Base-by-base conservation (phyloP, 1,140 invertebrate species). In the Drosophila navojoa region DNA sequence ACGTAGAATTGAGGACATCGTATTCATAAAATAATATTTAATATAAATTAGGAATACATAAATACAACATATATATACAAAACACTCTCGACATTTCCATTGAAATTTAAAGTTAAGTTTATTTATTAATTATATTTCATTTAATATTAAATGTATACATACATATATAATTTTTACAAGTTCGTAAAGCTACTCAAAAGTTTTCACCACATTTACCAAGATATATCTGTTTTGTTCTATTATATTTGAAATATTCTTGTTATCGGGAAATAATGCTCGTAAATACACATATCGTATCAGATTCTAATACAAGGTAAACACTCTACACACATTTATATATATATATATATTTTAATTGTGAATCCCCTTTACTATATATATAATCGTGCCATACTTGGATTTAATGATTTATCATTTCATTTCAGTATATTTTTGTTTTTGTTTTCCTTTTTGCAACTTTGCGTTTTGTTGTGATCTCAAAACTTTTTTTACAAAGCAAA, bases 121-220 rank as follows among this genome's bases (percentile, higher is more conserved):
- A 76, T 86, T 87, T 79, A 87, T 79, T 85, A 79, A 69, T 58
- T 76, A 76, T 81, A 86, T 81, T 71, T 68, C 75, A 78, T 77
- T 81, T 86, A 86, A 80, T 81, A 81, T 87, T 79, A 82, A 82
- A 87, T 87, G 79, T 89, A 73, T 89, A 89, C 76, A 74, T 86
- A 77, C 74, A 87, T 79, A 79, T 89, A 77, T 87, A 72, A 69
- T 87, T 87, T 87, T 82, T 87, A 87, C 82, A 87, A 79, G 71
- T 87, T 82, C 82, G 76, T 87, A 87, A 87, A 87, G 84, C 82
- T 89, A 87, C 79, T 82, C 84, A 71, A 87, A 86, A 76, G 67
- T 66, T 73, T 76, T 75, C 66, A 78, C 76, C 76, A 78, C 67
- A 71, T 76, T 71, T 78, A 77, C 66, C 71, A 77, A 50, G 64